Base-by-base conservation (phyloP, 2,888 invertebrate species). In the Drosophila formosana region DNA sequence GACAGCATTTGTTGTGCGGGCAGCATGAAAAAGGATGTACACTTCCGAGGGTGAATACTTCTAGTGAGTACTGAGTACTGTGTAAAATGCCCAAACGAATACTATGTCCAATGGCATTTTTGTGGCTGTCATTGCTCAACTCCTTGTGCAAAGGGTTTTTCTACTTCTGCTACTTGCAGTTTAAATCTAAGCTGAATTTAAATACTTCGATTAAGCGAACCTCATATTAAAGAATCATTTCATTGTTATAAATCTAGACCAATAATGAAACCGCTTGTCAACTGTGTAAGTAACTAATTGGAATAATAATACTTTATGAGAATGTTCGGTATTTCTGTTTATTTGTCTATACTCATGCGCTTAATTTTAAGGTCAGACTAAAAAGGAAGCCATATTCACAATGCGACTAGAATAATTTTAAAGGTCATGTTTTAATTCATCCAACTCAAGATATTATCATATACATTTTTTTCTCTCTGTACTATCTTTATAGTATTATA, bases 1-100 rank as follows among this genome's bases (percentile, higher is more conserved):
- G 89, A 78, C 83, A 89, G 89, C 83, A 65, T 75, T 89, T 83
- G 70, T 74, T 86, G 87, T 74, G 73, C 88, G 77, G 80, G 80
- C 73, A 88, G 61, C 74, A 50, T 68, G 64, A 71, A 82, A 76
- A 76, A 78, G 75, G 75, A 63, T 63, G 57, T 56, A n/a, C 39
- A 43, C 46, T 58, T 45, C 75, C 13, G 34, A 58, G 74, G 73
- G 61, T 61, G 66, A 76, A 56, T 49, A 52, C 3, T 18, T 32
- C 9, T 28, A n/a, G 25, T 18, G 45, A 53, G 11, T 26, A 61
- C 26, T 34, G 56, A 46, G 50, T 45, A 63, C 13, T 32, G 8
- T 32, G 32, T 41, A 46, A 56, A 63, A 55, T 47, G 52, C 18
- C 49, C 57, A 57, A 52, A 28, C 78, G 67, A 78, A 66, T 66